Conservation (phyloP, 2,113 vertebrate species). For the Neogale vison region DNA sequence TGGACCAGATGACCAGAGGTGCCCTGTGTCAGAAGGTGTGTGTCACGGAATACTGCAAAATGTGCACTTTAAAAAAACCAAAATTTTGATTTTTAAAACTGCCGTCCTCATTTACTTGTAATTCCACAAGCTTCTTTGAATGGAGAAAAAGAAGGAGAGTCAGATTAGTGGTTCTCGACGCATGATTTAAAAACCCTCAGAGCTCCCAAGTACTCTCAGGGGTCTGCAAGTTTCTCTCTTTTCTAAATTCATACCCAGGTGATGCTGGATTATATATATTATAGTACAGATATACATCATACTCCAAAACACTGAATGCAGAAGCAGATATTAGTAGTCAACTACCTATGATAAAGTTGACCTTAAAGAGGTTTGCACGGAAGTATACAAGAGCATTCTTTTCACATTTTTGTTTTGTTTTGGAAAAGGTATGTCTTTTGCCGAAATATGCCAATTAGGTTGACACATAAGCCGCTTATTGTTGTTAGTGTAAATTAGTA, state of each 20-base stretch:
- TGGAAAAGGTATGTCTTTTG: not conserved
- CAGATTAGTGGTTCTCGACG: not conserved
- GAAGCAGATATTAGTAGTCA: not conserved
- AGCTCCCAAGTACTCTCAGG: not conserved
- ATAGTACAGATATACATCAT: not conserved
- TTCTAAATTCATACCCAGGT: not conserved
- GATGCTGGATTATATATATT: not conserved
- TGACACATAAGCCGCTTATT: not conserved
- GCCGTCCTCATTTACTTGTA: not conserved
- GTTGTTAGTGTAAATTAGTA: not conserved
- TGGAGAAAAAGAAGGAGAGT: not conserved
- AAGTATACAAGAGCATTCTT: not conserved
- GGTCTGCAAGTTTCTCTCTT: not conserved
- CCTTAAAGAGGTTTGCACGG: not conserved
- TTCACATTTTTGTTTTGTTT: not conserved
- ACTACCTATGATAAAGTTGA: not conserved
- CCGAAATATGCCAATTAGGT: not conserved
- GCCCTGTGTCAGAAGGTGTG: not conserved
- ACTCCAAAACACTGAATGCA: not conserved
- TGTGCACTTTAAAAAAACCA: not conserved
- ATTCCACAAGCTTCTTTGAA: not conserved
- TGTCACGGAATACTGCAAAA: not conserved
- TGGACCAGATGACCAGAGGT: not conserved
- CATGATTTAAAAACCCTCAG: not conserved
- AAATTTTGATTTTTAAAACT: constrained; percentile 4